phyloP scores from a whole-genome alignment of 2,797 vertebrate genomes.

The Steatocranus sp. region DNA sequence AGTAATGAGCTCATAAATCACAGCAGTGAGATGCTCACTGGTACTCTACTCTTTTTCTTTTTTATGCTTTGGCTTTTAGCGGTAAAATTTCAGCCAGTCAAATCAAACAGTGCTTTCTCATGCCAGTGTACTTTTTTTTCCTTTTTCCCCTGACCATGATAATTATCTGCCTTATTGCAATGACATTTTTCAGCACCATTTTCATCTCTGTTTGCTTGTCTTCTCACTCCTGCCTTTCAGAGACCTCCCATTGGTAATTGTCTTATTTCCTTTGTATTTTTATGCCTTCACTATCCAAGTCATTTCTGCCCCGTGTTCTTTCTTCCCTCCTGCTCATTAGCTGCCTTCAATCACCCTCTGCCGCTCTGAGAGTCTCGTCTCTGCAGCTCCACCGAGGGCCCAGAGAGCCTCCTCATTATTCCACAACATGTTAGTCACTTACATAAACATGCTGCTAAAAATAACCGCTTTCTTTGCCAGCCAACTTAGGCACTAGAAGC shows the following conservation, averaged over 20 bases:
- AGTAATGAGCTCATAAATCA: slow-evolving; percentile 71
- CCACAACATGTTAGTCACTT: slow-evolving; percentile 75
- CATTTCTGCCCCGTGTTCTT: slow-evolving; percentile 26
- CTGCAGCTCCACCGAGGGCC: slow-evolving; percentile 59
- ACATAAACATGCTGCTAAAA: slow-evolving; percentile 74
- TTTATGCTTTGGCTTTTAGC: slow-evolving; percentile 15
- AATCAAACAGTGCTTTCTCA: slow-evolving; percentile 31
- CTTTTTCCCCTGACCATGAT: slow-evolving; percentile 9
- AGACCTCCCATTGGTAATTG: slow-evolving; percentile 43
- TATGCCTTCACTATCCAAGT: slow-evolving; percentile 49
- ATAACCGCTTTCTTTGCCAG: slow-evolving; percentile 64
- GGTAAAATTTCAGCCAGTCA: slow-evolving; percentile 8
- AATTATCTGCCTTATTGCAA: slow-evolving; percentile 35
- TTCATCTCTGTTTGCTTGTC: slow-evolving; percentile 44
- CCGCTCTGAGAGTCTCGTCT: slow-evolving; percentile 56
- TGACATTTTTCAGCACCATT: slow-evolving; percentile 33
- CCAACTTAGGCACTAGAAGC: slow-evolving; percentile 47
- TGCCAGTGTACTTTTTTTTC: neutral
- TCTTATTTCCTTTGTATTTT: slow-evolving; percentile 49
- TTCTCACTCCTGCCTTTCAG: slow-evolving; percentile 25
- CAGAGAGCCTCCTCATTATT: slow-evolving; percentile 74
- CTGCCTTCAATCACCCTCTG: slow-evolving; percentile 63
- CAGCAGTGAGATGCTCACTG: slow-evolving; percentile 42
- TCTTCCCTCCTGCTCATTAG: slow-evolving; percentile 67
- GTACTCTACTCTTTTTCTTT: neutral